phyloP scores from a whole-genome alignment of 2,888 invertebrate genomes.

The Scrobipalpa costella region DNA sequence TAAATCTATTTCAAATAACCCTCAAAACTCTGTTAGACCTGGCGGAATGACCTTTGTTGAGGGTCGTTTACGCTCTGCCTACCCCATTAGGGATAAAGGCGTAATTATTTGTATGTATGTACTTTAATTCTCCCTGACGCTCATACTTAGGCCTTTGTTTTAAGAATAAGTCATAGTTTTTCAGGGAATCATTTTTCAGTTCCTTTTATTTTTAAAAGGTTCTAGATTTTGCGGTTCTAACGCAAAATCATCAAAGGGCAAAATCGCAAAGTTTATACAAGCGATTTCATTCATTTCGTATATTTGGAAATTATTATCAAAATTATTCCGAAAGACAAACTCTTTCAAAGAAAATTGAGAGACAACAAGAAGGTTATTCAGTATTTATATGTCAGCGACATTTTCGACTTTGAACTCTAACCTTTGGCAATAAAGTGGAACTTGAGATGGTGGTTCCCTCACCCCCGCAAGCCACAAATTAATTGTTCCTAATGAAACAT shows the following conservation, averaged over 20 bases:
- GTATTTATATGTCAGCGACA: background rate
- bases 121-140: no score
- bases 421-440: background rate
- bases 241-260: background rate
- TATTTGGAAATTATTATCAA: background rate
- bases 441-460: slow-evolving; percentile 34
- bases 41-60: no score
- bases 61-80: no score
- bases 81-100: no score
- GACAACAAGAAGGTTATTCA: background rate
- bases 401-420: slow-evolving; percentile 2
- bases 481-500: slow-evolving; percentile 66
- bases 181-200: no score
- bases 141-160: no score
- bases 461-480: slow-evolving; percentile 52
- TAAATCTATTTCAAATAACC: no score
- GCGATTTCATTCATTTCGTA: background rate
- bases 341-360: slow-evolving; percentile 25
- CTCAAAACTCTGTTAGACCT: no score
- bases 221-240: no score
- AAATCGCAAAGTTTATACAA: background rate
- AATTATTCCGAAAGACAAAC: slow-evolving; percentile 27
- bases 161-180: no score
- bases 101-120: no score
- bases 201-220: no score